Conservation (phyloP, 30 jellyfish, hydroid and myxozoan species). For the Turritopsis dohrnii region DNA sequence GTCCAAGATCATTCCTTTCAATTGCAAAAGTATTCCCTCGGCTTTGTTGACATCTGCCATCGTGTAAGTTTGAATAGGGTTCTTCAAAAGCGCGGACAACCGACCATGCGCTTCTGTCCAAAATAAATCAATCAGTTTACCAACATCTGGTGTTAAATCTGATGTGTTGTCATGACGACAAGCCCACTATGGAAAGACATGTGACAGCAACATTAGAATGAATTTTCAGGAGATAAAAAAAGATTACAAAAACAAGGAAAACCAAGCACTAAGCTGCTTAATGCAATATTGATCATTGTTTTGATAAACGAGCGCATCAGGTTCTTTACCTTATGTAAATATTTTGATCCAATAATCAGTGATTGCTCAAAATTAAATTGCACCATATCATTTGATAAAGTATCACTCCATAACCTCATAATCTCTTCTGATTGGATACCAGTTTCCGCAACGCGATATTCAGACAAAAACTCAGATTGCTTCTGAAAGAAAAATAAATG, state of each 20-base stretch:
- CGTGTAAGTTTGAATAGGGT: slow-evolving; percentile 42
- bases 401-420: slow-evolving; percentile 9
- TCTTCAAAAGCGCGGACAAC: slow-evolving; percentile 37
- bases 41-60: slow-evolving; percentile 59
- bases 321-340: slow-evolving; percentile 7
- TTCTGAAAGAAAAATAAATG: not conserved
- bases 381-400: not conserved
- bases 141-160: slow-evolving; percentile 26
- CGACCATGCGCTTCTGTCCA: slow-evolving; percentile 91
- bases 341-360: slow-evolving; percentile 20
- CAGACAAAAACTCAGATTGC: not conserved
- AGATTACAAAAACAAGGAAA: not conserved
- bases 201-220: too few species aligned
- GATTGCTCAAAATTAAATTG: not conserved
- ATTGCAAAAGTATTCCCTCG: slow-evolving; percentile 59
- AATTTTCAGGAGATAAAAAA: too few species aligned
- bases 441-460: slow-evolving; percentile 3
- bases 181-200: slow-evolving; percentile 29
- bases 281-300: too few species aligned
- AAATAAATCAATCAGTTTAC: slow-evolving; percentile 36
- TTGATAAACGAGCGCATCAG: not conserved
- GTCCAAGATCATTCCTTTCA: slow-evolving; percentile 26
- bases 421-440: slow-evolving; percentile 2
- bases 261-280: not conserved
- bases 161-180: not conserved